Evolutionary conservation across 2,113 vertebrate species (phyloP), one percentile per base, ranked within the genome.

Genomic region (Gulo gulo): DNA sequence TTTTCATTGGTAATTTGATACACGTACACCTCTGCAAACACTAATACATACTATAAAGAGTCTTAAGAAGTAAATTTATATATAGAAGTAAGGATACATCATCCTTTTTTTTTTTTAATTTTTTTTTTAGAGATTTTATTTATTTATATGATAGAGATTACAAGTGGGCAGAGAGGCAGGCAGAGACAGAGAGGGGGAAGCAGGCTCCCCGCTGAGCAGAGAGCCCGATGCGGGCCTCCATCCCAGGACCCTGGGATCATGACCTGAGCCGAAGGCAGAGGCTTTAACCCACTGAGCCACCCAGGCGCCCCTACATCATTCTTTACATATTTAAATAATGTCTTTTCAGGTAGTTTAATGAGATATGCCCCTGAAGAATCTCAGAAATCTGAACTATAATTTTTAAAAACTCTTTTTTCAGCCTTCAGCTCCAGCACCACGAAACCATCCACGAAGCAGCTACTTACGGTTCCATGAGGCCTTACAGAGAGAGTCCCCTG

Each of bases 401-500:
- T 84, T 91, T 78, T 88, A 59, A 91, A 88, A 78, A 42, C 61
- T 55, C 0, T 95, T 95, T 4, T 97, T 95, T 26, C 84, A 99
- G 99, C 98, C 99, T 99, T 92, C 99, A 99, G 95, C 97, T 99
- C 91, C 99, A 99, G 97, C 98, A 99, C 87, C 98, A 99, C 0
- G 99, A 99, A 87, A 98, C 99, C 31, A 98, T 99, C 88, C 99
- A 99, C 0, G 99, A 99, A 98, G 98, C 98, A 9, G 99, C 99
- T 13, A 99, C 99, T 0, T 99, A 99, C 0, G 99, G 99, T 29
- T 99, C 99, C 1, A 97, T 99, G 92, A 98, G 99, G 67, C 99
- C 99, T 0, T 99, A 99, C 98, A 99, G 99, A 92, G 99, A 99
- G 98, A 99, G 99, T 92, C 99, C 99, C 26, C 97, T 99, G 23